phyloP scores from a whole-genome alignment of 2,113 vertebrate species.

The Falco punctatus region DNA sequence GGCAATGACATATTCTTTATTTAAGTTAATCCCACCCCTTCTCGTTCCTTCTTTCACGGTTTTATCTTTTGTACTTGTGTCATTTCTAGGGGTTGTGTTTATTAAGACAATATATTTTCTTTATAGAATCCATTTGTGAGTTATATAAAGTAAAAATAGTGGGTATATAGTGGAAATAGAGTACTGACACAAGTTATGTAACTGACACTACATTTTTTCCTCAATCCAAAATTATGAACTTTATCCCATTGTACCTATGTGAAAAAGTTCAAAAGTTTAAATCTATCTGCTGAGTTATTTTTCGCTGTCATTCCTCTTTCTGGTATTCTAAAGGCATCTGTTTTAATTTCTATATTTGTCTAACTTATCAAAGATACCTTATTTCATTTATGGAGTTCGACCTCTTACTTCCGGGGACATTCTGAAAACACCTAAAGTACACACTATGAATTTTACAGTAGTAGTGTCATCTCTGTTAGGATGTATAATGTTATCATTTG shows the following conservation, averaged over 20 bases:
- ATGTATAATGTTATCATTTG: background rate
- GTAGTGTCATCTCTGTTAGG: background rate
- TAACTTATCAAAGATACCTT: background rate
- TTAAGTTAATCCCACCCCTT: background rate
- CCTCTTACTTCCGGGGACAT: background rate
- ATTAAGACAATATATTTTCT: background rate
- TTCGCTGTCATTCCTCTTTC: background rate
- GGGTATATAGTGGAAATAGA: background rate
- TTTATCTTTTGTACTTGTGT: background rate
- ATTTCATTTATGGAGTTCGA: background rate
- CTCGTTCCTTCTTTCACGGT: accelerated
- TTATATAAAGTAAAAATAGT: background rate
- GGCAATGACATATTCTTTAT: background rate
- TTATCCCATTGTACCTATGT: accelerated
- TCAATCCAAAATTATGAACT: background rate
- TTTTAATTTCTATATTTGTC: background rate
- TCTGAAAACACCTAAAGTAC: background rate
- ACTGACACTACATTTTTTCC: background rate
- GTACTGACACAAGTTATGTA: background rate
- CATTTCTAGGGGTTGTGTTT: background rate
- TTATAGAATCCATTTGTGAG: background rate
- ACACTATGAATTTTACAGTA: background rate
- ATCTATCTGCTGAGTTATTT: background rate
- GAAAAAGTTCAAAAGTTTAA: background rate
- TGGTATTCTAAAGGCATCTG: background rate